Percentiles rank a stretch among this genome's conserved stretches.
These are phyloP conservation scores for Myzus persicae DNA, from an alignment of 1,140 invertebrate species.

Conservation along the genomic window DNA sequence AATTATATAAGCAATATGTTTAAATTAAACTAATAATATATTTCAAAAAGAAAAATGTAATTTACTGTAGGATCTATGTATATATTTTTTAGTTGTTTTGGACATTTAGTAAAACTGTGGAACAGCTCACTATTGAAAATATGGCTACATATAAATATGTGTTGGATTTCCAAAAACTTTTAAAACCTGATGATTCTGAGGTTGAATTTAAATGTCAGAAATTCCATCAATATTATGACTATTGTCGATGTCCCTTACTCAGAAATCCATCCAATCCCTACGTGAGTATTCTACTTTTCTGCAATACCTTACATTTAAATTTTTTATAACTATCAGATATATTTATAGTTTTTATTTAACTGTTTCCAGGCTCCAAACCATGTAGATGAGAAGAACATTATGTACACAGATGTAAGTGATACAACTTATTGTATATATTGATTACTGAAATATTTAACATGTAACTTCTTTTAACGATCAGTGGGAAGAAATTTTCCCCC, in stretches of 20 bases:
- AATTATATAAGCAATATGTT: too few species aligned
- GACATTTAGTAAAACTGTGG: constrained; percentile 40
- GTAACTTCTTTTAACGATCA: not conserved
- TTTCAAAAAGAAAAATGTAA: not conserved
- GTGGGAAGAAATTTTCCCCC: constrained; percentile 35
- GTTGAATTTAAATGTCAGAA: constrained; percentile 39
- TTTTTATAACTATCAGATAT: not conserved
- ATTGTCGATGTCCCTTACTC: constrained; percentile 32
- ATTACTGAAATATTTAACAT: constrained; percentile 6
- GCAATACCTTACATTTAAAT: not conserved
- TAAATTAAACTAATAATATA: not conserved
- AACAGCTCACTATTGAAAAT: not conserved
- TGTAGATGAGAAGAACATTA: not conserved
- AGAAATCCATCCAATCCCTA: not conserved
- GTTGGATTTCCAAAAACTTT: constrained; percentile 44
- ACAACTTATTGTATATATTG: not conserved
- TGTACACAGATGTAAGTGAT: constrained; percentile 33
- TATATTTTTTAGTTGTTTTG: constrained; percentile 42
- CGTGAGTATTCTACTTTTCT: not conserved
- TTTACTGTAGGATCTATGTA: not conserved
- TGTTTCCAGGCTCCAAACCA: constrained; percentile 24
- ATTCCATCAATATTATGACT: constrained; percentile 20
- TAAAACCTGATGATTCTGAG: constrained; percentile 31
- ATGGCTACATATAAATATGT: constrained; percentile 13
- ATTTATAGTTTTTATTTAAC: not conserved